Conservation (phyloP, 1,140 invertebrate genomes). For the Asbolus verrucosus region DNA sequence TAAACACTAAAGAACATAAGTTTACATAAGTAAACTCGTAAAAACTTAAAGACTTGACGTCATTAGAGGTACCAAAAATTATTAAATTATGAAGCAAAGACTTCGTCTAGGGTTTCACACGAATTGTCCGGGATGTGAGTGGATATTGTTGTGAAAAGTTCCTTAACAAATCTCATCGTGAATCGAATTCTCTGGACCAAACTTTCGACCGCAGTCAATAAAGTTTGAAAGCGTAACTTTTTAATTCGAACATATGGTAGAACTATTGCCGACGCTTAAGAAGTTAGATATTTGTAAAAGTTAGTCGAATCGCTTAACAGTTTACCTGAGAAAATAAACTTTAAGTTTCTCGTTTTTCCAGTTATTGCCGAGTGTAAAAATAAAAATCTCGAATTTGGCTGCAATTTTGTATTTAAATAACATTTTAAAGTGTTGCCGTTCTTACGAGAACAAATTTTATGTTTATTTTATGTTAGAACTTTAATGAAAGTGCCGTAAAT, state of each 20-base stretch:
- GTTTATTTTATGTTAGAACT: conserved; percentile 29
- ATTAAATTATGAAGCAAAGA: too few relatives aligned
- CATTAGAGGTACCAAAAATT: too few relatives aligned
- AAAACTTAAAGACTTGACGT: too few relatives aligned
- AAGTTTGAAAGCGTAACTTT: conserved; percentile 48
- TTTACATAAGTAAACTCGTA: too few relatives aligned
- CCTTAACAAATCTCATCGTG: conserved; percentile 4
- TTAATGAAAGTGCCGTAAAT: conserved; percentile 35
- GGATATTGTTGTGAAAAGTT: background rate
- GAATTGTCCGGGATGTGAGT: too few relatives aligned
- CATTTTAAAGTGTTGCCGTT: conserved; percentile 16
- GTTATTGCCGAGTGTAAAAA: conserved; percentile 33
- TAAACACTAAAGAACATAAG: too few relatives aligned
- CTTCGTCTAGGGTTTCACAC: too few relatives aligned
- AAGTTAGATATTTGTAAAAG: conserved; percentile 43
- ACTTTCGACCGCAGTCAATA: conserved; percentile 48
- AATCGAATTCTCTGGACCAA: conserved; percentile 4
- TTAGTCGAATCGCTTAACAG: conserved; percentile 18
- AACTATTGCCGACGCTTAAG: conserved; percentile 31
- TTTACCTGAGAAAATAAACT: conserved; percentile 31
- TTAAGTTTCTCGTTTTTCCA: conserved; percentile 23
- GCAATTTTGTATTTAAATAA: conserved; percentile 35
- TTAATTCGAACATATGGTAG: conserved; percentile 48
- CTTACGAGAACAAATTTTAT: conserved; percentile 27
- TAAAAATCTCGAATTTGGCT: conserved; percentile 33